Evolutionary conservation across 2,888 invertebrate species (phyloP).

Genomic region (Eristalinus sepulchralis): DNA sequence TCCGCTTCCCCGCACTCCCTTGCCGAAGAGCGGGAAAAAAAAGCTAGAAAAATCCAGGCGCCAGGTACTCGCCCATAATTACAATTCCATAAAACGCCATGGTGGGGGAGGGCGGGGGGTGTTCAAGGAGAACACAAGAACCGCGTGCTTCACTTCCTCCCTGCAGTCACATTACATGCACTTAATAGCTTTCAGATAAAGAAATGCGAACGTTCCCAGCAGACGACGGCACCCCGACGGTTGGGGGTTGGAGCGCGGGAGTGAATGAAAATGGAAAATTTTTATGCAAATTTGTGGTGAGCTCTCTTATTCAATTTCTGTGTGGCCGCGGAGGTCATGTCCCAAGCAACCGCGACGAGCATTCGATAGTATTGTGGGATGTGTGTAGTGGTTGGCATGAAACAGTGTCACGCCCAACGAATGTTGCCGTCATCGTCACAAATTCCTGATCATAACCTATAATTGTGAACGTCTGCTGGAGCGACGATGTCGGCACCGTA

Average conservation of each 20-base stretch:
- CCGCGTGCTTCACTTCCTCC: slow-evolving; percentile 14
- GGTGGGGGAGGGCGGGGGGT: not conserved
- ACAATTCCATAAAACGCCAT: slow-evolving; percentile 52
- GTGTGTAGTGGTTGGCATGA: slow-evolving; percentile 34
- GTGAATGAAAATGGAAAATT: slow-evolving; percentile 22
- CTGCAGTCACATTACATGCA: slow-evolving; percentile 67
- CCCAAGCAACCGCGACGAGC: slow-evolving; percentile 9
- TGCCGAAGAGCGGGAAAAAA: not conserved
- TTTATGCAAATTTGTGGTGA: slow-evolving; percentile 48
- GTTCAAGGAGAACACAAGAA: slow-evolving; percentile 20
- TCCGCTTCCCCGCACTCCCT: not conserved
- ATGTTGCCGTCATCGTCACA: slow-evolving; percentile 14
- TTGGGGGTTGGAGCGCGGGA: not conserved
- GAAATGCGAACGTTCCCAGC: slow-evolving; percentile 27
- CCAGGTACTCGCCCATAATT: slow-evolving; percentile 67
- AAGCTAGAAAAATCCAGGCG: slow-evolving; percentile 45
- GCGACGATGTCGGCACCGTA: slow-evolving; percentile 19
- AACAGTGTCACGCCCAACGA: slow-evolving; percentile 43
- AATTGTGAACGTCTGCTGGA: slow-evolving; percentile 59
- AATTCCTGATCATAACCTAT: slow-evolving; percentile 63
- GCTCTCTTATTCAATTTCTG: slow-evolving; percentile 28
- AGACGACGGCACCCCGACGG: not conserved
- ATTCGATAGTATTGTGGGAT: not conserved
- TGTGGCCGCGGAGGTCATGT: slow-evolving; percentile 51
- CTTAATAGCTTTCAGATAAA: slow-evolving; percentile 70